A percentile compares a stretch with the other conserved stretches of the same genome.
These are phyloP conservation scores for Triplophysa bombifrons DNA, from an alignment of 2,797 vertebrate genomes.

Conservation along the genomic window DNA sequence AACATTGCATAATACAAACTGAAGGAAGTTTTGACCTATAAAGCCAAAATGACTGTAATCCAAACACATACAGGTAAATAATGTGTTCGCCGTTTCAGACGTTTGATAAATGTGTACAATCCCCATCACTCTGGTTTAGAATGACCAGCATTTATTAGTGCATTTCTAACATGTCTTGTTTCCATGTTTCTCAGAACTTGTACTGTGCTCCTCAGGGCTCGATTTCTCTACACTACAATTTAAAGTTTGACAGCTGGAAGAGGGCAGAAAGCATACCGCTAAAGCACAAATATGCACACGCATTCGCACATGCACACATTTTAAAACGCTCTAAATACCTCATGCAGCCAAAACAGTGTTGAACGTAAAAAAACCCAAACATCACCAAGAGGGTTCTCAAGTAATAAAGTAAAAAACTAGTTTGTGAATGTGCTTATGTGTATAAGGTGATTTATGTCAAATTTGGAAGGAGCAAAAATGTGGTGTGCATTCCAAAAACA, in stretches of 20 bases:
- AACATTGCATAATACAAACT: not conserved
- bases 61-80: not conserved
- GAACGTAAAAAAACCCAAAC: not conserved
- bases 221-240: not conserved
- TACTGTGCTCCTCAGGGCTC: constrained; percentile 11
- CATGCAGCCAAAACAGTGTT: constrained; percentile 13
- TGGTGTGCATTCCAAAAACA: not conserved
- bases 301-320: constrained; percentile 22
- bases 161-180: not conserved
- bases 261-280: not conserved
- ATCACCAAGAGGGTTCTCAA: not conserved
- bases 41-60: not conserved
- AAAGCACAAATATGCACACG: constrained; percentile 1
- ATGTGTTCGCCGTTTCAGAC: not conserved
- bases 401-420: not conserved
- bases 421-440: not conserved
- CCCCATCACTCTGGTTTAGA: not conserved
- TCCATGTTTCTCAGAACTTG: not conserved
- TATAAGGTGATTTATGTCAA: not conserved
- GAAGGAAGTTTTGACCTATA: not conserved
- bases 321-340: not conserved
- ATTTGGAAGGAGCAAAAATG: not conserved
- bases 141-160: not conserved
- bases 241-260: constrained; percentile 29
- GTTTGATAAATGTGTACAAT: not conserved